Percentiles rank a stretch among this genome's conserved stretches.
phyloP scores from a whole-genome alignment of 2,888 invertebrate species.

The Cephalotes varians region DNA sequence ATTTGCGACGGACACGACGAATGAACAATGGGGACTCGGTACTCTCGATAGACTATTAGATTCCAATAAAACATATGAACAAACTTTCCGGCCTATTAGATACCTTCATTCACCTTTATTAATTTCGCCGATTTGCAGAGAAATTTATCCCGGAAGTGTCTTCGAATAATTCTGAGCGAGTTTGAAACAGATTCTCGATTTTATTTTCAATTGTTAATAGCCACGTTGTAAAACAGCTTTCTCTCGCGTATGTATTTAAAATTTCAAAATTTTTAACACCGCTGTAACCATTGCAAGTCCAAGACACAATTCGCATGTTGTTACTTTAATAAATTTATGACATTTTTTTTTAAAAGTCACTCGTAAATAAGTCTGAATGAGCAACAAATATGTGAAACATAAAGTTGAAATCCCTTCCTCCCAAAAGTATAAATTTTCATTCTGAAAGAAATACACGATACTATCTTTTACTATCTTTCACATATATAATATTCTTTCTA shows the following conservation, averaged over 20 bases:
- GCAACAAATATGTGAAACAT: background rate
- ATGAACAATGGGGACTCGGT: constrained; percentile 56
- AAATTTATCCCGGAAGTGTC: background rate
- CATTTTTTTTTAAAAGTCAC: background rate
- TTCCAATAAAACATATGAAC: background rate
- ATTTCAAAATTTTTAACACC: background rate
- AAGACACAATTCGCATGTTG: background rate
- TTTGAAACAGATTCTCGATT: background rate
- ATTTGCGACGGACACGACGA: constrained; percentile 48
- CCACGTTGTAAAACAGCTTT: background rate
- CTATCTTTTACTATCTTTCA: background rate
- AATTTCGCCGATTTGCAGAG: background rate
- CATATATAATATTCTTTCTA: too few relatives aligned
- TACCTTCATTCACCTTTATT: background rate
- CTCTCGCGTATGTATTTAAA: background rate
- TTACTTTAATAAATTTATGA: background rate
- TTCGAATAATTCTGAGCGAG: background rate
- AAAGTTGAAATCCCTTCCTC: background rate
- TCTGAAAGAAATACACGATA: background rate
- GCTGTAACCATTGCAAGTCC: background rate
- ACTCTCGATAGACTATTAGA: background rate
- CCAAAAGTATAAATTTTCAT: constrained; percentile 5
- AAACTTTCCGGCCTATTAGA: background rate
- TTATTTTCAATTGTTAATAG: background rate
- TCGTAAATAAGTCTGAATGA: background rate